Percentiles rank a stretch among this genome's conserved stretches.
Conservation (phyloP, 2,797 vertebrate species). For the Malurus splendens region DNA sequence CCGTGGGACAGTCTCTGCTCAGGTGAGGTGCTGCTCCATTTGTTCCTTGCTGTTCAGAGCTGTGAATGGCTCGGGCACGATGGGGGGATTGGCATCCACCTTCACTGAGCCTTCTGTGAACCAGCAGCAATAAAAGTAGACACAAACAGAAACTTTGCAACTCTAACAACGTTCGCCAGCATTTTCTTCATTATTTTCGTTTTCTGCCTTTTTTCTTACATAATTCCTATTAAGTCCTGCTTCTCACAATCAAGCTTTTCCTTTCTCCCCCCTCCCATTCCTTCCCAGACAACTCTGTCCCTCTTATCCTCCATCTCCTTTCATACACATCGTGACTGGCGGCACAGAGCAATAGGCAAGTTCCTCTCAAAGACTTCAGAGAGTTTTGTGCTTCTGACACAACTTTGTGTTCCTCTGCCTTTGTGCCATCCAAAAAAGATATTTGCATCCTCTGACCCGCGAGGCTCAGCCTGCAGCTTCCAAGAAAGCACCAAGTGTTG, state of each 20-base stretch:
- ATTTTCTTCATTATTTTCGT: background rate
- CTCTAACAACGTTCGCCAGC: background rate
- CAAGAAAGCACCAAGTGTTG: background rate
- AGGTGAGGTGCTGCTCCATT: background rate
- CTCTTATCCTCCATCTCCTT: background rate
- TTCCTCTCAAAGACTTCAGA: background rate
- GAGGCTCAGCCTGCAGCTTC: background rate
- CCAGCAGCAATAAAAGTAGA: background rate
- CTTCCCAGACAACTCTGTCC: background rate
- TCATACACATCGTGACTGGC: background rate
- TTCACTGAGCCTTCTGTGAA: background rate
- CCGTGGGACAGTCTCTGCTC: fast-evolving
- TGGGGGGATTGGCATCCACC: background rate
- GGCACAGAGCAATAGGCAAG: background rate
- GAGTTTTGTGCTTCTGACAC: background rate
- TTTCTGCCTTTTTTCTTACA: background rate
- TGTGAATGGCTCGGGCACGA: background rate
- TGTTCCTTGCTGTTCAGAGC: fast-evolving
- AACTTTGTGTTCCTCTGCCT: background rate
- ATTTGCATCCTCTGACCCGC: background rate
- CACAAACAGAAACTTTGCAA: background rate
- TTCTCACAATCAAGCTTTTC: background rate
- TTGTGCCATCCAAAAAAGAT: background rate
- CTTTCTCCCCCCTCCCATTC: background rate
- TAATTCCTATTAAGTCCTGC: background rate